Conservation (phyloP, 2,888 invertebrate genomes). For the Gibbula magus region DNA sequence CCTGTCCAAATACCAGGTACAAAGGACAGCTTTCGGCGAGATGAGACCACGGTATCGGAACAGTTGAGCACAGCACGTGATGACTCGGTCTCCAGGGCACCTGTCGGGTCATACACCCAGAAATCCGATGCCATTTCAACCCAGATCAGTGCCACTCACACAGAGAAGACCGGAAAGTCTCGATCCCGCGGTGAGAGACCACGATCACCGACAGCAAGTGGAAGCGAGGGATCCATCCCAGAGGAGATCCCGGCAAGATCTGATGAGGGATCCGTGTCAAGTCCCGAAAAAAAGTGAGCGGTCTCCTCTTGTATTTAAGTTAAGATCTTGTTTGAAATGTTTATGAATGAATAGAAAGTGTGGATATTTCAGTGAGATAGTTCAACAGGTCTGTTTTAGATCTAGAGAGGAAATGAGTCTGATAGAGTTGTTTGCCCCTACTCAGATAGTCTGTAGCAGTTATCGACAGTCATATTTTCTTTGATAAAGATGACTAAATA, state of each 20-base stretch:
- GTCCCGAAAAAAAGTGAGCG: conserved; percentile 27
- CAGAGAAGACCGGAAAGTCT: not conserved
- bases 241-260: conserved; percentile 56
- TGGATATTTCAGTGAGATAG: not conserved
- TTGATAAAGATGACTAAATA: too few relatives aligned
- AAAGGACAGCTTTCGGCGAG: not conserved
- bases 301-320: not conserved
- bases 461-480: too few relatives aligned
- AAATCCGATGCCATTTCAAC: conserved; percentile 33
- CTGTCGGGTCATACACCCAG: not conserved
- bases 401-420: too few relatives aligned
- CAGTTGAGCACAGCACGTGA: conserved; percentile 54
- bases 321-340: not conserved
- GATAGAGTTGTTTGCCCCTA: too few relatives aligned
- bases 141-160: conserved; percentile 32
- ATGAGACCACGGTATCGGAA: conserved; percentile 51
- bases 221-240: conserved; percentile 62
- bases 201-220: conserved; percentile 46
- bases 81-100: conserved; percentile 38
- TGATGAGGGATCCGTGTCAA: not conserved
- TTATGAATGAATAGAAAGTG: not conserved
- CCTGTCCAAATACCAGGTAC: too few relatives aligned
- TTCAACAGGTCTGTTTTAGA: not conserved
- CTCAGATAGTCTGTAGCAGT: too few relatives aligned
- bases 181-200: not conserved